A percentile compares a stretch with the other conserved stretches of the same genome.
Evolutionary conservation across 2,797 vertebrate genomes (phyloP).

Genomic region (Babyrousa celebensis): DNA sequence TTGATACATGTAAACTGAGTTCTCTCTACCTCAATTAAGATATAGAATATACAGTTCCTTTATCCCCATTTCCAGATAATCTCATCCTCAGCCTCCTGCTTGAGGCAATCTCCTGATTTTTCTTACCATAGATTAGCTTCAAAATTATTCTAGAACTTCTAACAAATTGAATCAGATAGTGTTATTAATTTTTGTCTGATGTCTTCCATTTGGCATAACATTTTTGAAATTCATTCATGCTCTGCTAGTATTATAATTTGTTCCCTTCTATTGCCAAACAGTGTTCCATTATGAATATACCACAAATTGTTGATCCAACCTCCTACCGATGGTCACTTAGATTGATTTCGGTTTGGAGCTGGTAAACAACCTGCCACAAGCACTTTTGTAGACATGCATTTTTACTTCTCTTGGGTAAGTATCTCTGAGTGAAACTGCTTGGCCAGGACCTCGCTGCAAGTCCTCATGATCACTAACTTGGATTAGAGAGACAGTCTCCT

Average conservation of each 20-base stretch:
- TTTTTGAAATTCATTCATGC: not conserved
- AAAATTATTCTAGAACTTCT: not conserved
- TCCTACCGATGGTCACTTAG: not conserved
- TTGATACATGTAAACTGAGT: not conserved
- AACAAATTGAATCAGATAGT: not conserved
- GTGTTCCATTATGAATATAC: not conserved
- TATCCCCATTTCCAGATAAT: not conserved
- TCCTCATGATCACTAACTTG: not conserved
- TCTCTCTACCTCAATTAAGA: not conserved
- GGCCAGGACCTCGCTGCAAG: not conserved
- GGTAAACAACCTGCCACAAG: not conserved
- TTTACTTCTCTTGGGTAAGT: constrained; percentile 45
- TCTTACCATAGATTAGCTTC: not conserved
- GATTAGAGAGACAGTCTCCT: not conserved
- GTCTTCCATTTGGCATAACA: not conserved
- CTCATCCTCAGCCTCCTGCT: not conserved
- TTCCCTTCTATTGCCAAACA: not conserved
- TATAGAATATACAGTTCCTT: not conserved
- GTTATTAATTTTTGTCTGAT: not conserved
- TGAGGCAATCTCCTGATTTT: not conserved
- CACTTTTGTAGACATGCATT: not conserved
- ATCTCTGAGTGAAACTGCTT: not conserved
- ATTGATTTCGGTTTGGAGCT: not conserved
- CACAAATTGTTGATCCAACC: not conserved
- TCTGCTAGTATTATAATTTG: not conserved